Conservation (phyloP, 2,888 invertebrate genomes). For the Ceraclea dissimilis region DNA sequence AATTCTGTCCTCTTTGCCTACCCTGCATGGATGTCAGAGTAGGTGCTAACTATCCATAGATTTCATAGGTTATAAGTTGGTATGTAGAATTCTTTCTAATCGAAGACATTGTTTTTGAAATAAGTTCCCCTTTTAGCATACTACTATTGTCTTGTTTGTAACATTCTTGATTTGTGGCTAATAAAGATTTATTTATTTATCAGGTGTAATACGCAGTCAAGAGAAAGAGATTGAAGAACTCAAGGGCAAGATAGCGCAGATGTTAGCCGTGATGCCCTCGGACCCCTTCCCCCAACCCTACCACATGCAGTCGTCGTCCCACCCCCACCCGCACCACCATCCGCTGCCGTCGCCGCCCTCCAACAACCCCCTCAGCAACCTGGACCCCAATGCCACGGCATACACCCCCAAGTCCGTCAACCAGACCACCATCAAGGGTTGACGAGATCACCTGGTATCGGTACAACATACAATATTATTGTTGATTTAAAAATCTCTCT, state of each 20-base stretch:
- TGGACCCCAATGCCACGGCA: slow-evolving; percentile 87
- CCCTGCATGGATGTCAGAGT: no score
- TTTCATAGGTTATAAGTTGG: no score
- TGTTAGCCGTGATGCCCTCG: slow-evolving; percentile 85
- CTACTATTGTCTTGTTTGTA: no score
- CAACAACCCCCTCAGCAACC: slow-evolving; percentile 33
- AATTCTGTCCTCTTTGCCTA: no score
- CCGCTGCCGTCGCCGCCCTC: slow-evolving; percentile 7
- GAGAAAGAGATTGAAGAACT: slow-evolving; percentile 89
- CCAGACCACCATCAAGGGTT: slow-evolving; percentile 14
- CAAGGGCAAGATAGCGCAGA: slow-evolving; percentile 85
- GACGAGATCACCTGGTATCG: no score
- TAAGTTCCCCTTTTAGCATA: no score
- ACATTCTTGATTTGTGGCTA: no score
- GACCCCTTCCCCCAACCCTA: slow-evolving; percentile 51
- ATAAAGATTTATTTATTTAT: slow-evolving; percentile 21
- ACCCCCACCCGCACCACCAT: slow-evolving; percentile 1
- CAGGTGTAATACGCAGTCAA: slow-evolving; percentile 74
- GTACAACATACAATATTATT: no score
- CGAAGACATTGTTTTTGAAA: no score
- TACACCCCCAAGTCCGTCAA: slow-evolving; percentile 73
- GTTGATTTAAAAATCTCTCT: no score
- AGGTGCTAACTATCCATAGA: no score
- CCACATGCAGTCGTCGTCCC: slow-evolving; percentile 25
- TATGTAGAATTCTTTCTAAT: no score